Conservation (phyloP, 2,888 invertebrate genomes). For the Hanleya hanleyi region DNA sequence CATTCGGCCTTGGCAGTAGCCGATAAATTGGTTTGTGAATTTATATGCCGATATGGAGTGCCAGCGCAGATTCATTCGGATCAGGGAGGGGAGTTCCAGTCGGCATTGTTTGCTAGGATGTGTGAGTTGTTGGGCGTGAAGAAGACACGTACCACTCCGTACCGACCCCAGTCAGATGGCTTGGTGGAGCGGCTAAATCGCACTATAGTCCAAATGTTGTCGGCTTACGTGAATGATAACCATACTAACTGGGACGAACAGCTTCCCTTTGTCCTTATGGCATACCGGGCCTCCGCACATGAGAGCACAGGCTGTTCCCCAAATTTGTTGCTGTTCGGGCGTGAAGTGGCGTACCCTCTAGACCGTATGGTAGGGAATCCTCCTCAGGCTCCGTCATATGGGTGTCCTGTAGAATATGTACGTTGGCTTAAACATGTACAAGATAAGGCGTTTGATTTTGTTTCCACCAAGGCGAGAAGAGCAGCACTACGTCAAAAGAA, state of each 20-base stretch:
- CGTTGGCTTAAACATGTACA: slow-evolving; percentile 12
- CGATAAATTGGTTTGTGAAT: background rate
- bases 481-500: slow-evolving; percentile 19
- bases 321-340: background rate
- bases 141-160: background rate
- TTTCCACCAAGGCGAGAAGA: background rate
- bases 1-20: background rate
- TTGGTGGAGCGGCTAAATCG: background rate
- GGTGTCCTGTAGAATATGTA: slow-evolving; percentile 17
- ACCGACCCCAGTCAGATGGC: background rate
- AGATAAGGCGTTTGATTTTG: slow-evolving; percentile 2
- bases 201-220: background rate
- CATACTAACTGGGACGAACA: background rate
- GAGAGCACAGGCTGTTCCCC: background rate
- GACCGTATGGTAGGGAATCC: background rate
- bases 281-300: background rate
- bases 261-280: background rate
- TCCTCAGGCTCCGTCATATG: background rate
- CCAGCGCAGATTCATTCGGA: background rate
- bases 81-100: slow-evolving; percentile 1
- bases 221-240: background rate
- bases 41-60: background rate
- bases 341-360: background rate
- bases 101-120: background rate
- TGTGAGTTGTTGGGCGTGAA: background rate